Conservation (phyloP, 2,113 vertebrate species). For the Genyomyrus donnyi region DNA sequence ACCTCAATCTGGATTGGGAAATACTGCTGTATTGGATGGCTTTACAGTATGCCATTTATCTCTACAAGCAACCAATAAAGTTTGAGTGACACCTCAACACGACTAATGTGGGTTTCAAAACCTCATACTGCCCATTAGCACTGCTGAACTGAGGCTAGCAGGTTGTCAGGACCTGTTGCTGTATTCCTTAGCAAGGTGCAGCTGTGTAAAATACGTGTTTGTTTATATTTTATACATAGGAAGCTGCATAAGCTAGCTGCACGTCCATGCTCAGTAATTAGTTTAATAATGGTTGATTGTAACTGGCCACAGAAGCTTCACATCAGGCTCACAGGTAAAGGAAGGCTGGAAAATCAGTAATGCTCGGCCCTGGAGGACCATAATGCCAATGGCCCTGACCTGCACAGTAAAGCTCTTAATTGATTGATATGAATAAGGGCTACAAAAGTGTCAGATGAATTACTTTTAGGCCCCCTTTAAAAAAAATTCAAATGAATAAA, state of each 20-base stretch:
- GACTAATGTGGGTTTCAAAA: neutral
- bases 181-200: neutral
- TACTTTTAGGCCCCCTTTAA: neutral
- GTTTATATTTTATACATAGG: neutral
- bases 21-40: neutral
- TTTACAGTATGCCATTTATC: neutral
- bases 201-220: neutral
- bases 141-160: neutral
- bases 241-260: neutral
- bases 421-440: neutral
- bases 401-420: neutral
- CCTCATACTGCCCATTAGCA: neutral
- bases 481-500: neutral
- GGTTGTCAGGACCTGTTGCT: neutral
- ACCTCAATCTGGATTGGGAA: neutral
- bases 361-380: neutral
- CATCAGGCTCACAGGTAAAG: neutral
- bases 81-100: neutral
- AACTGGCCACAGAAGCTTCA: neutral
- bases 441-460: neutral
- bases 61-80: neutral
- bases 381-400: neutral
- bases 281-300: neutral
- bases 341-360: neutral
- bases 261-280: neutral